Percentiles rank a stretch among this genome's conserved stretches.
Conservation (phyloP, 2,888 invertebrate species). For the Nephrotoma guestfalica region DNA sequence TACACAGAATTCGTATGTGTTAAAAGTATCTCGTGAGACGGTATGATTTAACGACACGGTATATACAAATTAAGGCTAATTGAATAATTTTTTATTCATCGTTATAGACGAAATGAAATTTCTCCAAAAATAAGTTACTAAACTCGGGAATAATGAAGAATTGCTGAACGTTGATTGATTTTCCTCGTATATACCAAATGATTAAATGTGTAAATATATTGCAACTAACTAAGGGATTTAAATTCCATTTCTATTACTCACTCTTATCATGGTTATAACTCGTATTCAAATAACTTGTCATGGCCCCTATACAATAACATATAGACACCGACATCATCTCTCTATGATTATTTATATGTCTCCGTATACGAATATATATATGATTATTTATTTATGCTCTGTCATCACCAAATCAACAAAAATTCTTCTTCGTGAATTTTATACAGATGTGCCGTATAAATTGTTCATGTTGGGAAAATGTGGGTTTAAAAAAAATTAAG, state of each 20-base stretch:
- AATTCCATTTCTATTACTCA: background rate
- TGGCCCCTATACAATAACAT: background rate
- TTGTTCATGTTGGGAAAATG: background rate
- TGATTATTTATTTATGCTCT: background rate
- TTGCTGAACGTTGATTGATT: background rate
- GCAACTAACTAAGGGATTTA: background rate
- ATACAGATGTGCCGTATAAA: background rate
- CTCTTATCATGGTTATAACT: background rate
- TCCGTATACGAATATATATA: background rate
- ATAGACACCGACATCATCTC: background rate
- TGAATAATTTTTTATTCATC: background rate
- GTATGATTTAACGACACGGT: background rate
- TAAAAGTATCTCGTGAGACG: background rate
- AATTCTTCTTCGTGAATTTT: background rate
- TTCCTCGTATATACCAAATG: background rate
- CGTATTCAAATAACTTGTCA: background rate
- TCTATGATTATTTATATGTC: background rate
- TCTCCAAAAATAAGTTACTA: background rate
- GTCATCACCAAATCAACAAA: background rate
- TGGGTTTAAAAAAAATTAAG: background rate
- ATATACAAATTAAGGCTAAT: background rate
- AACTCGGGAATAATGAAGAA: background rate
- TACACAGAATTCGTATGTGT: background rate
- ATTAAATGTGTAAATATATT: background rate
- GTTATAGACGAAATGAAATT: background rate